Evolutionary conservation across 2,888 invertebrate species (phyloP).

Genomic region (Mycalesis mineus): DNA sequence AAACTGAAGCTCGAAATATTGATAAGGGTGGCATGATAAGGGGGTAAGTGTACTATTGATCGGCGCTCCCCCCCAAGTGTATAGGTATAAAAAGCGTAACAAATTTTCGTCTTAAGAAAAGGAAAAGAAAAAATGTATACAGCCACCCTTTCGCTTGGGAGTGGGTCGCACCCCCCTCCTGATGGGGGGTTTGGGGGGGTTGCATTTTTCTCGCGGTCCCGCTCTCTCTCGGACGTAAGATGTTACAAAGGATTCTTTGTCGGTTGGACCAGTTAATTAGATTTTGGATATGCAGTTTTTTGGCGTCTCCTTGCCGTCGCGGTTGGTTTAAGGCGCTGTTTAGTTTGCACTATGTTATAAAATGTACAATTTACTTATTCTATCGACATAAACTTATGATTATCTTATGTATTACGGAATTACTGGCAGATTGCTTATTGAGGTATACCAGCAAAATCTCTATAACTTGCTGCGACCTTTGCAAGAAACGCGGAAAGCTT

Average conservation of each 20-base stretch:
- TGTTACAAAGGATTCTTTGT: conserved; percentile 74
- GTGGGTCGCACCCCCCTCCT: conserved; percentile 35
- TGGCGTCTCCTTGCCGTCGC: conserved; percentile 24
- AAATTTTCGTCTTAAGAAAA: conserved; percentile 79
- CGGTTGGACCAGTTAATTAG: conserved; percentile 47
- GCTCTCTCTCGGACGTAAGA: conserved; percentile 66
- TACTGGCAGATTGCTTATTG: no score
- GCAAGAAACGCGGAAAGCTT: no score
- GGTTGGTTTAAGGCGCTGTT: conserved; percentile 8
- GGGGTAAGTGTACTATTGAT: conserved; percentile 62
- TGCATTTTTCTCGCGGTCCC: conserved; percentile 68
- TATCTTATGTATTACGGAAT: no score
- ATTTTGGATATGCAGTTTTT: conserved; percentile 41
- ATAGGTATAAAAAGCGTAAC: conserved; percentile 79
- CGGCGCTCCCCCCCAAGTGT: conserved; percentile 59
- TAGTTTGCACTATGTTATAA: not conserved
- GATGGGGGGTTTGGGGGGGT: conserved; percentile 38
- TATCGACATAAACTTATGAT: no score
- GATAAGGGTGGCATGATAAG: conserved; percentile 70
- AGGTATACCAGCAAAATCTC: no score
- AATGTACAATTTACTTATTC: no score
- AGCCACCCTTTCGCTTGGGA: conserved; percentile 56
- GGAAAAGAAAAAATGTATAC: conserved; percentile 78
- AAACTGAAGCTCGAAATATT: conserved; percentile 73
- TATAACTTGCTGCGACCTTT: no score